Conservation (phyloP, 1,140 invertebrate species). For the Stegodyphus dumicola region DNA sequence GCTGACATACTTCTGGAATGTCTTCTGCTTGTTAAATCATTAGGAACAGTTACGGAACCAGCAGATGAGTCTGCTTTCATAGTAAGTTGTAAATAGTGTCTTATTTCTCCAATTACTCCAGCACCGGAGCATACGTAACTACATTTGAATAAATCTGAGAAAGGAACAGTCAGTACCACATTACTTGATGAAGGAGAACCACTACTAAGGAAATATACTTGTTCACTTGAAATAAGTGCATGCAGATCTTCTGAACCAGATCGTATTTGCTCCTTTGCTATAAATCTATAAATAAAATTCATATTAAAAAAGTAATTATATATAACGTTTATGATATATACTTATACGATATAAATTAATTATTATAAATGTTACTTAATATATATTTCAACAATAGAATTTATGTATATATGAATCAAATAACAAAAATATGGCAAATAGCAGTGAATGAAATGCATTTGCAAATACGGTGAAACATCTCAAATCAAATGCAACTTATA, state of each 20-base stretch:
- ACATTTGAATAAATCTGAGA: constrained; percentile 63
- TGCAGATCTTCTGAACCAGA: constrained; percentile 78
- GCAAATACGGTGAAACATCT: too few relatives aligned
- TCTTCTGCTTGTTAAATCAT: constrained; percentile 31
- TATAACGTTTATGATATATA: neutral
- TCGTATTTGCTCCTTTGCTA: constrained; percentile 83
- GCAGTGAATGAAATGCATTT: too few relatives aligned
- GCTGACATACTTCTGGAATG: constrained; percentile 48
- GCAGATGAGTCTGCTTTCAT: constrained; percentile 72
- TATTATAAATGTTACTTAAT: too few relatives aligned
- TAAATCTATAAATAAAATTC: constrained; percentile 72
- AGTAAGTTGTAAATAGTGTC: constrained; percentile 82
- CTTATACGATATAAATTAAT: too few relatives aligned
- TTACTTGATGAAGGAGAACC: constrained; percentile 70
- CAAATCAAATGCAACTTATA: too few relatives aligned
- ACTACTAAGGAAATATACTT: constrained; percentile 80
- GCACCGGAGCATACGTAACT: constrained; percentile 63
- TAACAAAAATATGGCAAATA: too few relatives aligned
- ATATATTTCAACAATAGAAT: too few relatives aligned
- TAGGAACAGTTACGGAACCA: constrained; percentile 63
- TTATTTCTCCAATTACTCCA: constrained; percentile 66
- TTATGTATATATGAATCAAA: too few relatives aligned
- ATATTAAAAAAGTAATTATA: neutral
- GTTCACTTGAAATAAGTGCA: constrained; percentile 81
- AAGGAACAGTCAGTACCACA: constrained; percentile 75